Conservation (phyloP, 1,140 invertebrate species). For the Sinonovacula constricta region DNA sequence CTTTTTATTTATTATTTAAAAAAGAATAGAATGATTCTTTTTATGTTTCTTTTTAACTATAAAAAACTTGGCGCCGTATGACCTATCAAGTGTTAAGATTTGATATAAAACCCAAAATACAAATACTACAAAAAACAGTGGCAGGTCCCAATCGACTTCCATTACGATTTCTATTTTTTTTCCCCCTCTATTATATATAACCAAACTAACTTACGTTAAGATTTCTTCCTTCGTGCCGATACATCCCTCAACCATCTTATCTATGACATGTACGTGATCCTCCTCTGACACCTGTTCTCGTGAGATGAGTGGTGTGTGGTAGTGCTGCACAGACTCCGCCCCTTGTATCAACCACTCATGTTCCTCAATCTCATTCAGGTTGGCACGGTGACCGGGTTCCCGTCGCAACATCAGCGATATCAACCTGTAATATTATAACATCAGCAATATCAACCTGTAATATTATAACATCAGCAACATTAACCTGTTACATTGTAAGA, state of each 20-base stretch:
- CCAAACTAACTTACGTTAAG: constrained; percentile 69
- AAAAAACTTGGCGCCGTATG: too few relatives aligned
- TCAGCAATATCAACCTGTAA: constrained; percentile 90
- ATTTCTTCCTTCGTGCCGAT: constrained; percentile 97
- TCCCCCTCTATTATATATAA: too few relatives aligned
- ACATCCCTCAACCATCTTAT: constrained; percentile 96
- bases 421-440: constrained; percentile 87
- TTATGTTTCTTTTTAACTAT: too few relatives aligned
- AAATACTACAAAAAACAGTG: too few relatives aligned
- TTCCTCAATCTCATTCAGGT: constrained; percentile 91
- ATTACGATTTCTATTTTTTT: too few relatives aligned
- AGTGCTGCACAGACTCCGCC: constrained; percentile 40
- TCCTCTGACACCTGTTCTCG: constrained; percentile 92
- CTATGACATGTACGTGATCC: constrained; percentile 93
- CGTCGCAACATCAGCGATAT: constrained; percentile 95
- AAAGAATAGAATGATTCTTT: too few relatives aligned
- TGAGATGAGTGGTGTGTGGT: constrained; percentile 87
- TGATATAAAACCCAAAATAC: too few relatives aligned
- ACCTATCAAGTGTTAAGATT: too few relatives aligned
- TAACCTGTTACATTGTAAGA: constrained; percentile 87
- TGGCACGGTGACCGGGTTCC: constrained; percentile 93
- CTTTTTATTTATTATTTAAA: too few relatives aligned
- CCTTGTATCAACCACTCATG: constrained; percentile 86
- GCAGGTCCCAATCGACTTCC: too few relatives aligned
- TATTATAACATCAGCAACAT: constrained; percentile 90